Base-by-base conservation (phyloP, 1,140 invertebrate species). In the Portunus trituberculatus region DNA sequence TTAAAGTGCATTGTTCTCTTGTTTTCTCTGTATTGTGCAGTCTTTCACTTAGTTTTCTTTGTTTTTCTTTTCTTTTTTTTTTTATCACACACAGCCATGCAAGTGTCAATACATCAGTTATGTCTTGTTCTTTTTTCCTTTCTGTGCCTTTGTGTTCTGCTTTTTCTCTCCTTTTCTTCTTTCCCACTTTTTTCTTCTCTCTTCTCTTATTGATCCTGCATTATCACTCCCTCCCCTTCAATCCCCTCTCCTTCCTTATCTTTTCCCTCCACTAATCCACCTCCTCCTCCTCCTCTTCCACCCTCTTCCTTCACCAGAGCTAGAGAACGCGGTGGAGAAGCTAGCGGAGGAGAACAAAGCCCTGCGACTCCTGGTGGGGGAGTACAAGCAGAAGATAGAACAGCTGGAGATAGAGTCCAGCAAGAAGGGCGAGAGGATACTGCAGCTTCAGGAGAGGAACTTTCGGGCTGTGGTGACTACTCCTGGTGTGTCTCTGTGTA, bases 401-500 rank as follows among this genome's bases (percentile, higher is more conserved):
- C 83, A 92, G n/a, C 84, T 95, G 91, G 84, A 92, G 84, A 29
- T 29, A 3, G 94, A 95, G 84, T 89, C 91, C 29, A 87, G 91
- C 39, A 92, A 88, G 84, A 95, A 95, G 91, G 92, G 45, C 46
- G 91, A 93, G 28, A 84, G 39, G 31, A 95, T 95, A 83, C 91
- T 95, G 28, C 94, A 95, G 39, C 91, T 95, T 28, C 94, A 95
- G 90, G 90, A 95, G 45, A 92, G 87, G 90, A 95, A 95, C 91
- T 91, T 95, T n/a, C 76, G 88, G 86, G 91, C 94, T 31, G 83
- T 89, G 32, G 91, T 95, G 45, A 92, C 39, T 16, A 95, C 94
- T n/a, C 94, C 94, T 39, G 94, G 94, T 59, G 52, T 59, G 52
- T 59, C 3, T 59, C 3, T 59, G 52, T 59, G 52, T 12, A 10